Evolutionary conservation across 2,113 vertebrate species (phyloP).

Genomic region (Balaeniceps rex): DNA sequence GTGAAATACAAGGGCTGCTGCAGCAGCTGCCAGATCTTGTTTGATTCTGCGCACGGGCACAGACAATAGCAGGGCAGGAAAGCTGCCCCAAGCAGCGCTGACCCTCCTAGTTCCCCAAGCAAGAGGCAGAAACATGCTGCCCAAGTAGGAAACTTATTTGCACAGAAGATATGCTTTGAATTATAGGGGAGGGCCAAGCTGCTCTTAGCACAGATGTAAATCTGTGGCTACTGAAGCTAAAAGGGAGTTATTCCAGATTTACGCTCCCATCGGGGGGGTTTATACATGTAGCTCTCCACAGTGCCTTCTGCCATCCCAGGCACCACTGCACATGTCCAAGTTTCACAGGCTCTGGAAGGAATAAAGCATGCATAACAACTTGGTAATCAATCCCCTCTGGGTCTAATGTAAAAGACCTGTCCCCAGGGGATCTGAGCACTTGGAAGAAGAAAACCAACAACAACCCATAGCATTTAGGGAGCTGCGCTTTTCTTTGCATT

Average conservation of each 20-base stretch:
- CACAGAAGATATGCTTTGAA: not conserved
- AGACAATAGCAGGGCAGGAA: conserved; percentile 7
- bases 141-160: not conserved
- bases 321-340: not conserved
- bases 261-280: not conserved
- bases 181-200: not conserved
- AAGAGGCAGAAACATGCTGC: not conserved
- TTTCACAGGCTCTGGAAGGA: not conserved
- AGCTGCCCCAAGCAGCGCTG: not conserved
- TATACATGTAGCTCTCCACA: not conserved
- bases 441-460: conserved; percentile 9
- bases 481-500: not conserved
- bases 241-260: conserved; percentile 20
- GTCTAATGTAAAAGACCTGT: not conserved
- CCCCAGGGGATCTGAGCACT: not conserved
- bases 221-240: conserved; percentile 30
- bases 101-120: not conserved
- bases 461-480: not conserved
- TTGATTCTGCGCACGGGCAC: not conserved
- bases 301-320: not conserved
- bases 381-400: not conserved
- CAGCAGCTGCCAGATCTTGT: conserved; percentile 33
- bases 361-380: not conserved
- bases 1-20: not conserved
- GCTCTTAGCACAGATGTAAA: not conserved